Percentiles rank a stretch among this genome's conserved stretches.
phyloP scores from a whole-genome alignment of 1,140 invertebrate species.

The Diachasma alloeum region DNA sequence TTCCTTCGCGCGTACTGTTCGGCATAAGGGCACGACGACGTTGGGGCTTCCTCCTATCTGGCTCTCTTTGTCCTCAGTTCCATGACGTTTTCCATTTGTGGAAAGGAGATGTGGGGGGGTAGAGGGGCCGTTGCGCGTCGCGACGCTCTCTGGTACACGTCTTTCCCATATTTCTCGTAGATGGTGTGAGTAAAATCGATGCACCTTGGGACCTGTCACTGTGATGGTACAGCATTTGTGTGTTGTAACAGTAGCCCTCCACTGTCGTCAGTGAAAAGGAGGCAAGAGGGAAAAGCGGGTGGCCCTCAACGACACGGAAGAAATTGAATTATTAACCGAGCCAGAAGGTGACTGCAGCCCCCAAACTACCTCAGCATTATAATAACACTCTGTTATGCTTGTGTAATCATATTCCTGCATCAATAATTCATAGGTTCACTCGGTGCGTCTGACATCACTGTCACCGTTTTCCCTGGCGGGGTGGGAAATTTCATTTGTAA shows the following conservation, averaged over 20 bases:
- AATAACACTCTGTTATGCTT: slow-evolving; percentile 40
- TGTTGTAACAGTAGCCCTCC: neutral
- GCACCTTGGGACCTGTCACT: neutral
- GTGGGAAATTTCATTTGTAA: neutral
- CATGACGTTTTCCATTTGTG: slow-evolving; percentile 10
- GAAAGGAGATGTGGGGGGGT: neutral
- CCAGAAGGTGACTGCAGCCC: slow-evolving; percentile 56
- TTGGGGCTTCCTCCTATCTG: slow-evolving; percentile 51
- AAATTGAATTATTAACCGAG: slow-evolving; percentile 65
- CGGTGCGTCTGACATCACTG: neutral
- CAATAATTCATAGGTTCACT: neutral
- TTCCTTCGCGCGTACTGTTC: slow-evolving; percentile 51
- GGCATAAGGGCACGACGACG: slow-evolving; percentile 23
- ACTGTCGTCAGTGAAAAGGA: slow-evolving; percentile 20
- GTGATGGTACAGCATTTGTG: neutral
- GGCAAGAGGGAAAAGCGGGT: slow-evolving; percentile 41
- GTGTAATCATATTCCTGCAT: slow-evolving; percentile 6
- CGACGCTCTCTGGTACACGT: neutral
- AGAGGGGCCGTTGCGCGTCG: neutral
- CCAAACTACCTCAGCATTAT: slow-evolving; percentile 44
- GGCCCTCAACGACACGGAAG: slow-evolving; percentile 51
- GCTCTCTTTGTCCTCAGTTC: slow-evolving; percentile 56
- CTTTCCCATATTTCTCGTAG: neutral
- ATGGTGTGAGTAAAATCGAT: slow-evolving; percentile 15
- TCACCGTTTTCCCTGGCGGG: neutral